Conservation (phyloP, 2,888 invertebrate genomes). For the Drosophila longiperda region DNA sequence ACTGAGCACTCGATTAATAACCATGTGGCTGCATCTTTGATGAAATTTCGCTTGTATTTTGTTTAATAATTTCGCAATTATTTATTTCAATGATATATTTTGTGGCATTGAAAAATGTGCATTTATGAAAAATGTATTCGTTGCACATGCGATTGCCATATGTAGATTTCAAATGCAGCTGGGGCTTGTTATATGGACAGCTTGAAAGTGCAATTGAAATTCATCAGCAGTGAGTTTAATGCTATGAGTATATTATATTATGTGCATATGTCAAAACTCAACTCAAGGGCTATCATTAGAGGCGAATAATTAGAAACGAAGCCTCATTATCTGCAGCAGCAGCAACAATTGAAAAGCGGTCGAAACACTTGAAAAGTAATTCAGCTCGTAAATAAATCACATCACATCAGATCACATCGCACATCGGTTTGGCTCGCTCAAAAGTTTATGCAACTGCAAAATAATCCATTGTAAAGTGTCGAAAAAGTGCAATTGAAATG, state of each 20-base stretch:
- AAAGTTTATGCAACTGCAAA: slow-evolving; percentile 68
- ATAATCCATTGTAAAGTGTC: slow-evolving; percentile 80
- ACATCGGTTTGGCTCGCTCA: slow-evolving; percentile 18
- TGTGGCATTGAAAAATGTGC: slow-evolving; percentile 16
- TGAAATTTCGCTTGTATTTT: slow-evolving; percentile 54
- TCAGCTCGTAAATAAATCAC: slow-evolving; percentile 75
- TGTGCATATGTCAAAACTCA: slow-evolving; percentile 50
- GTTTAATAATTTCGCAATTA: slow-evolving; percentile 67
- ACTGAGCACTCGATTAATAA: not conserved
- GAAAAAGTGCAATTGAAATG: slow-evolving; percentile 81
- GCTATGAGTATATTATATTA: slow-evolving; percentile 9
- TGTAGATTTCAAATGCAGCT: slow-evolving; percentile 22
- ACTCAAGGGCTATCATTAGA: slow-evolving; percentile 62
- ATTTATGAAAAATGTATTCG: slow-evolving; percentile 28
- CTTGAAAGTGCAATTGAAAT: slow-evolving; percentile 30
- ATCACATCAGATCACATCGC: slow-evolving; percentile 46
- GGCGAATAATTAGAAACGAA: slow-evolving; percentile 67
- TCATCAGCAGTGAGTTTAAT: slow-evolving; percentile 7
- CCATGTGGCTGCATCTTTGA: slow-evolving; percentile 1
- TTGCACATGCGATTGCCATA: not conserved
- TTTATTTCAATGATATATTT: slow-evolving; percentile 51
- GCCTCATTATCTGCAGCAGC: slow-evolving; percentile 64
- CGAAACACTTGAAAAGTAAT: slow-evolving; percentile 72
- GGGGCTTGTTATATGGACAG: slow-evolving; percentile 32
- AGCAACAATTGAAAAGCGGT: slow-evolving; percentile 28